Conservation (phyloP, 2,113 vertebrate genomes). For the Trichechus manatus region DNA sequence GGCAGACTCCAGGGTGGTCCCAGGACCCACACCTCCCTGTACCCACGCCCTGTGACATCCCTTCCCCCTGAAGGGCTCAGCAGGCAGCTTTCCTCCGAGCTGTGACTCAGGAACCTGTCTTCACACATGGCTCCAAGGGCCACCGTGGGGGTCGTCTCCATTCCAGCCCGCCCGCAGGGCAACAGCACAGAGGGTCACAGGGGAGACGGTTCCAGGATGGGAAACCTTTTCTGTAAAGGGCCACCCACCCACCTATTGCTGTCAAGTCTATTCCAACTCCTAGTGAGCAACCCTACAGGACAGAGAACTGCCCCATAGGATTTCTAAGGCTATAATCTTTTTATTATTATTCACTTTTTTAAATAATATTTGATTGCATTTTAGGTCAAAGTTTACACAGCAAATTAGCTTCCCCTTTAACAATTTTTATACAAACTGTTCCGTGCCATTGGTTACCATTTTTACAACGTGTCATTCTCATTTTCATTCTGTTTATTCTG, state of each 20-base stretch:
- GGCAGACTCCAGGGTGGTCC: not conserved
- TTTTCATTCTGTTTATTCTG: too few relatives aligned
- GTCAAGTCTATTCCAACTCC: not conserved
- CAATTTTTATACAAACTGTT: too few relatives aligned
- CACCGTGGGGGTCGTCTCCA: not conserved
- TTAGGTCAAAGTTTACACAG: too few relatives aligned
- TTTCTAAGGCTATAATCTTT: not conserved
- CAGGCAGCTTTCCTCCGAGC: not conserved
- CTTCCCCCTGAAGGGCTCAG: not conserved
- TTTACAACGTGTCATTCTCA: too few relatives aligned
- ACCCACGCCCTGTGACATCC: not conserved
- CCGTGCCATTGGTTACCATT: too few relatives aligned
- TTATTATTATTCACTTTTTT: too few relatives aligned
- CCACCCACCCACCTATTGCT: not conserved
- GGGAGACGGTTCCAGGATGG: not conserved
- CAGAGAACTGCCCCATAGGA: not conserved
- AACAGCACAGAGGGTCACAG: not conserved
- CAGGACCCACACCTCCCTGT: too few relatives aligned
- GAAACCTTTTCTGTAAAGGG: not conserved
- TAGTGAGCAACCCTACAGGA: not conserved
- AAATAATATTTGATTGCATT: too few relatives aligned
- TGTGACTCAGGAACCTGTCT: not conserved
- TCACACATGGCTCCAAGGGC: too few relatives aligned
- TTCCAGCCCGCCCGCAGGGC: not conserved
- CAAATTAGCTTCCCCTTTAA: too few relatives aligned